phyloP scores from a whole-genome alignment of 2,113 vertebrate genomes.

The Rhizomys pruinosus region DNA sequence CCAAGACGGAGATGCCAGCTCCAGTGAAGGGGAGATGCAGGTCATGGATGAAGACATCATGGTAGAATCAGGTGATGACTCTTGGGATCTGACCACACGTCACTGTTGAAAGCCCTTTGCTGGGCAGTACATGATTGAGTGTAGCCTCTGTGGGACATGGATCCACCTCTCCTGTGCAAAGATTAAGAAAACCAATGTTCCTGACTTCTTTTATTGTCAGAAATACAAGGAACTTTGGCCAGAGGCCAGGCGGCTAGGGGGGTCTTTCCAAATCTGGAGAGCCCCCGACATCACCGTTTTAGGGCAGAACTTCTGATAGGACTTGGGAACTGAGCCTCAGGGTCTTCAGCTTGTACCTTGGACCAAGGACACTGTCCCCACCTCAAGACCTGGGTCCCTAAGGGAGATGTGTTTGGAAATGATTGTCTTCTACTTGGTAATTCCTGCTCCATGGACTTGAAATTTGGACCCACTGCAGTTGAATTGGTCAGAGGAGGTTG shows the following conservation, averaged over 20 bases:
- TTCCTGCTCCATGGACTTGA: constrained; percentile 62
- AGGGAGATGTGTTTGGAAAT: constrained; percentile 70
- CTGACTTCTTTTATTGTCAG: constrained; percentile 96
- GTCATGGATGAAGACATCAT: constrained; percentile 96
- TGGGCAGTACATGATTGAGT: constrained; percentile 95
- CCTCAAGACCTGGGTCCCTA: constrained; percentile 53
- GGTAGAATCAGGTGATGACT: constrained; percentile 96
- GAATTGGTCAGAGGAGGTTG: constrained; percentile 22
- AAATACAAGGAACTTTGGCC: constrained; percentile 92
- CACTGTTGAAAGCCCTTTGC: constrained; percentile 96
- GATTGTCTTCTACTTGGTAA: constrained; percentile 25
- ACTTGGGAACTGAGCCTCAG: constrained; percentile 60
- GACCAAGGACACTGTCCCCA: constrained; percentile 58
- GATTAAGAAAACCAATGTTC: constrained; percentile 96
- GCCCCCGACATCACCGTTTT: constrained; percentile 67
- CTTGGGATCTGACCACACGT: constrained; percentile 96
- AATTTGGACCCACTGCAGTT: constrained; percentile 34
- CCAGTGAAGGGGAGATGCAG: constrained; percentile 94
- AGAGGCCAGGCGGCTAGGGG: constrained; percentile 80
- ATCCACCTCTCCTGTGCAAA: constrained; percentile 95
- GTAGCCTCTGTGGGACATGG: constrained; percentile 94
- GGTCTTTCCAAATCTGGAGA: constrained; percentile 83
- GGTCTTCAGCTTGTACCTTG: constrained; percentile 28
- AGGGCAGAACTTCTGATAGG: constrained; percentile 52
- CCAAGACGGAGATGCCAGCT: constrained; percentile 93